Base-by-base conservation (phyloP, 2,888 invertebrate genomes). In the Hecatera dysodea region DNA sequence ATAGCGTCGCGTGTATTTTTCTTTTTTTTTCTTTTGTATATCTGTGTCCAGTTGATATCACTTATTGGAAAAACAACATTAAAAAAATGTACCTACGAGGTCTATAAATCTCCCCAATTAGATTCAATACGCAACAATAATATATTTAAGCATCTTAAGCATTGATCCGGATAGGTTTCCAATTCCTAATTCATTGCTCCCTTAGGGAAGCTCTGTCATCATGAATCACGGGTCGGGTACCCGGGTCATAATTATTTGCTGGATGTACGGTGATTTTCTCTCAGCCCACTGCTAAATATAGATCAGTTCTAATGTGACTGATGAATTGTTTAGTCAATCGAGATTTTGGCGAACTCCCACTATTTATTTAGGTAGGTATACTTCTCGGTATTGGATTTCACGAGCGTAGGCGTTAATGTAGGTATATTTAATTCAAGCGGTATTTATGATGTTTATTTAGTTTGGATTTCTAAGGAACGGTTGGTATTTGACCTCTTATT, bases 221-320 rank as follows among this genome's bases (percentile, higher is more conserved):
- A 88, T 90, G 87, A 90, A 89, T 90, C 87, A 88, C 85, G 85
- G 84, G 84, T 69, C 80, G 80, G 70, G 64, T 84, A 83, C 84
- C 67, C 79, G 80, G 69, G 65, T 84, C 84, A 87, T 86, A 86
- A 89, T 89, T 87, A 87, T 86, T 78, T 75, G 72, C 64, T 75
- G 69, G 84, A 84, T 67, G 84, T 81, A 73, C 73, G 70, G 83
- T 82, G 82, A 84, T 83, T 85, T 72, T 68, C 73, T 67, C 71
- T 73, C 46, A 72, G 53, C 29, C 67, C 22, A 65, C 29, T 24
- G 66, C 64, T 71, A 67, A 79, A 84, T 84, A 82, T 78, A 81
- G 79, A 69, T 60, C 64, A 62, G 42, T 63, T 74, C 75, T 80
- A 78, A 68, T 78, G 72, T 81, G 77, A 84, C 79, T 78, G 81